Evolutionary conservation across 2,888 invertebrate genomes (phyloP).

Genomic region (Ferrisia virgata): DNA sequence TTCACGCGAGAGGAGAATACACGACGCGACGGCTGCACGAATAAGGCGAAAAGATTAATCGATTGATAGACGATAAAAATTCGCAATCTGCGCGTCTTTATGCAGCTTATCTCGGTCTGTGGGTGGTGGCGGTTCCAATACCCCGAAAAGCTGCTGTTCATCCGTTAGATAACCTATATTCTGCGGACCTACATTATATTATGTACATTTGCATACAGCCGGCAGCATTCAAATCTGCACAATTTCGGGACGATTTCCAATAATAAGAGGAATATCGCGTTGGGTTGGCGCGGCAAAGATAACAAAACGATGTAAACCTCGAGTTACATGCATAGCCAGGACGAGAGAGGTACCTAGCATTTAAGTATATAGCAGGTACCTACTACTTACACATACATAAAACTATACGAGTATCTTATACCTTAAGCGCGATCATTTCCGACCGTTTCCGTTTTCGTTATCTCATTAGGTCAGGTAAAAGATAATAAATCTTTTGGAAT

Average conservation of each 20-base stretch:
- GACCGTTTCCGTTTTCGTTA: slow-evolving; percentile 38
- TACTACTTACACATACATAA: too few species aligned
- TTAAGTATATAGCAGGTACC: too few species aligned
- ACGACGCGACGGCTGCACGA: background rate
- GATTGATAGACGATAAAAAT: background rate
- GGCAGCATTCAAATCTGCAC: background rate
- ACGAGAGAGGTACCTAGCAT: background rate
- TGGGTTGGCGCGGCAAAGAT: too few species aligned
- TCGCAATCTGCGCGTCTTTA: background rate
- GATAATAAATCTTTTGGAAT: slow-evolving; percentile 41
- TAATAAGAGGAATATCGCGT: too few species aligned
- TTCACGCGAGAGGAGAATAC: background rate
- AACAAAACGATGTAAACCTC: background rate
- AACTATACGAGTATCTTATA: too few species aligned
- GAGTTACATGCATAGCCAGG: too few species aligned
- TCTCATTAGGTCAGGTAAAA: slow-evolving; percentile 44
- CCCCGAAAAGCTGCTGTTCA: background rate
- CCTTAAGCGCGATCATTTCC: background rate
- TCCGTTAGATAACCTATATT: background rate
- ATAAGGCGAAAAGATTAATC: background rate
- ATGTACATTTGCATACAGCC: too few species aligned
- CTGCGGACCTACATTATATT: background rate
- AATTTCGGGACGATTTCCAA: background rate
- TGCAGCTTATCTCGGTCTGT: background rate
- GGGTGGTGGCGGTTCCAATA: too few species aligned